A percentile compares a stretch with the other conserved stretches of the same genome.
These are phyloP conservation scores for Slavum lentiscoides DNA, from an alignment of 2,888 invertebrate species.

Conservation along the genomic window DNA sequence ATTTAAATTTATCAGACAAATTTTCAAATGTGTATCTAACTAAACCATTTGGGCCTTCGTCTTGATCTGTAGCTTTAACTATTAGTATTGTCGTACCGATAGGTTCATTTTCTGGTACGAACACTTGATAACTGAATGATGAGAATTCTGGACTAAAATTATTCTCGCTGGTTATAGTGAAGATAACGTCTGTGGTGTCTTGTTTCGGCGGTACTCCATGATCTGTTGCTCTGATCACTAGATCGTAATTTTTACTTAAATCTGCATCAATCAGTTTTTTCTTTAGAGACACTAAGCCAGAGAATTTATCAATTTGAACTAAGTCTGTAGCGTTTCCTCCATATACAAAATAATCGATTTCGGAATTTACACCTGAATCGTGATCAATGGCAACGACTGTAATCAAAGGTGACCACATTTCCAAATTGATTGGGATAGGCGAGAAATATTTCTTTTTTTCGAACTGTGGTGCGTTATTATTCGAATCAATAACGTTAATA, in stretches of 20 bases:
- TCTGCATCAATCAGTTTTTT: slow-evolving; percentile 63
- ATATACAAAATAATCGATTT: slow-evolving; percentile 76
- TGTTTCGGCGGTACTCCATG: slow-evolving; percentile 84
- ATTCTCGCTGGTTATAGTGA: slow-evolving; percentile 86
- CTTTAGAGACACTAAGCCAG: slow-evolving; percentile 79
- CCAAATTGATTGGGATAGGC: slow-evolving; percentile 79
- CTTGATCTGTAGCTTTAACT: slow-evolving; percentile 81
- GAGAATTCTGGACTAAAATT: slow-evolving; percentile 78
- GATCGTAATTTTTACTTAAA: slow-evolving; percentile 62
- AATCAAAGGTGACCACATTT: slow-evolving; percentile 72
- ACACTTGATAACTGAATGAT: slow-evolving; percentile 82
- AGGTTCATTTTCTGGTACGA: slow-evolving; percentile 88
- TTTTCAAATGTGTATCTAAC: slow-evolving; percentile 81
- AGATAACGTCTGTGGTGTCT: slow-evolving; percentile 72
- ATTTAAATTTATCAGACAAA: slow-evolving; percentile 80
- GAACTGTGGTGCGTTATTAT: slow-evolving; percentile 88
- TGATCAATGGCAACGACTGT: slow-evolving; percentile 76
- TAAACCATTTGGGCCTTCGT: slow-evolving; percentile 88
- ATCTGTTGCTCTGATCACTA: slow-evolving; percentile 79
- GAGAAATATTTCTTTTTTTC: slow-evolving; percentile 73
- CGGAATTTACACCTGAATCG: slow-evolving; percentile 87
- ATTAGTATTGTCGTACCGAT: slow-evolving; percentile 82
- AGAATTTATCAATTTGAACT: slow-evolving; percentile 74
- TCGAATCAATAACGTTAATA: slow-evolving; percentile 88
- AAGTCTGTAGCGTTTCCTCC: slow-evolving; percentile 78